These are phyloP conservation scores for Cryptocephalus primarius DNA, from an alignment of 2,888 invertebrate species.

Conservation along the genomic window DNA sequence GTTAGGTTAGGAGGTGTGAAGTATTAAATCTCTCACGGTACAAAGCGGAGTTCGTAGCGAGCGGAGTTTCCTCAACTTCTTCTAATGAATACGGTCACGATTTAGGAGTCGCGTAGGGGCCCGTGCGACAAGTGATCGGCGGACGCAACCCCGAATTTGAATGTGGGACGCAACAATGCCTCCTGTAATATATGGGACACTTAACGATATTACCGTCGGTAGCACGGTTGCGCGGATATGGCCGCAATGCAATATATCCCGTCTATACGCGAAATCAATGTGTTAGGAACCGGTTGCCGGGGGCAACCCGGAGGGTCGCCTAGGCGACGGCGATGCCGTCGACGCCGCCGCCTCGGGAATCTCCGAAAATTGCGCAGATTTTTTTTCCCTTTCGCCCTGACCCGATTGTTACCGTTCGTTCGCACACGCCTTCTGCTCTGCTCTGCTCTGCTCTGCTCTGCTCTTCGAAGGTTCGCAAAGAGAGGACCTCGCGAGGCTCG, in stretches of 20 bases:
- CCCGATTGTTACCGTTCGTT: background rate
- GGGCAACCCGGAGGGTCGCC: slow-evolving; percentile 20
- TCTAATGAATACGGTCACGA: too few species aligned
- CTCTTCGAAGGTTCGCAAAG: too few species aligned
- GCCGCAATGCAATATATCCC: slow-evolving; percentile 33
- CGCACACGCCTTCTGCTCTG: too few species aligned
- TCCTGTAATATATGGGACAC: slow-evolving; percentile 32
- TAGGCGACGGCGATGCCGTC: slow-evolving; percentile 22
- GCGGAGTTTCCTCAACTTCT: too few species aligned
- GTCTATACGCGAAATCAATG: slow-evolving; percentile 40
- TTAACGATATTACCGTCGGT: slow-evolving; percentile 30
- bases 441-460: too few species aligned
- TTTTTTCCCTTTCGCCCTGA: background rate
- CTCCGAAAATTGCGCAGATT: background rate
- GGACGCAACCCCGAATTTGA: slow-evolving; percentile 20
- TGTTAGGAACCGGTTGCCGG: slow-evolving; percentile 30
- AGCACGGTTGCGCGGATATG: slow-evolving; percentile 1
- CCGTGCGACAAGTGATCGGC: background rate
- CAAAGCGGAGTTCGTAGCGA: too few species aligned
- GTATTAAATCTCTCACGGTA: too few species aligned
- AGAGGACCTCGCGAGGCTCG: too few species aligned
- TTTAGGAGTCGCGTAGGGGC: too few species aligned
- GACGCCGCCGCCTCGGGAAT: slow-evolving; percentile 3
- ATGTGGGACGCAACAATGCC: slow-evolving; percentile 28
- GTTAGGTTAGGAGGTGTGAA: too few species aligned